These are phyloP conservation scores for Leiothrix lutea DNA, from an alignment of 2,113 vertebrate species.

Conservation along the genomic window DNA sequence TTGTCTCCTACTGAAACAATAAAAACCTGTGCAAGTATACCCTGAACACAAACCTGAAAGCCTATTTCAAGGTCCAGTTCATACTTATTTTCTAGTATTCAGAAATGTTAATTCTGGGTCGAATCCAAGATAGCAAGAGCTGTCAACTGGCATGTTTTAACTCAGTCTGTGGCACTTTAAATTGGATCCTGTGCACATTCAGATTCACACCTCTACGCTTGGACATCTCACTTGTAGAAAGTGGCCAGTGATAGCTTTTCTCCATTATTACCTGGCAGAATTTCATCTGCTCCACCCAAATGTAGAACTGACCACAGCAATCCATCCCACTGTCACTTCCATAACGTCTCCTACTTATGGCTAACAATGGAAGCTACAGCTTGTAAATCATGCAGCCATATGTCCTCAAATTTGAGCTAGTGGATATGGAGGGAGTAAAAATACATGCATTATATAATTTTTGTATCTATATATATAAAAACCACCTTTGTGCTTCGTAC, in stretches of 20 bases:
- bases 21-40: neutral
- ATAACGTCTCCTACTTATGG: neutral
- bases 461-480: neutral
- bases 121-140: neutral
- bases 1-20: neutral
- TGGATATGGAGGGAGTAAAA: neutral
- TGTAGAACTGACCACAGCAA: neutral
- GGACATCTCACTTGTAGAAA: neutral
- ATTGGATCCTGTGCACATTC: neutral
- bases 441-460: neutral
- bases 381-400: neutral
- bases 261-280: neutral
- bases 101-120: neutral
- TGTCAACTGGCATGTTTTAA: neutral
- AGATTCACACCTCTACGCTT: neutral
- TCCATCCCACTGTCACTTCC: neutral
- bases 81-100: neutral
- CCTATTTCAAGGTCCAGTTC: neutral
- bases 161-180: neutral
- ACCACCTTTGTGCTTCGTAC: neutral
- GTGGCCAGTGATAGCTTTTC: neutral
- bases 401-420: neutral
- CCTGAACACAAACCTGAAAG: neutral
- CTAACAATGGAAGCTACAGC: neutral
- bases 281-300: neutral